Evolutionary conservation across 2,113 vertebrate species (phyloP).

Genomic region (Chaetorhynchus papuensis): DNA sequence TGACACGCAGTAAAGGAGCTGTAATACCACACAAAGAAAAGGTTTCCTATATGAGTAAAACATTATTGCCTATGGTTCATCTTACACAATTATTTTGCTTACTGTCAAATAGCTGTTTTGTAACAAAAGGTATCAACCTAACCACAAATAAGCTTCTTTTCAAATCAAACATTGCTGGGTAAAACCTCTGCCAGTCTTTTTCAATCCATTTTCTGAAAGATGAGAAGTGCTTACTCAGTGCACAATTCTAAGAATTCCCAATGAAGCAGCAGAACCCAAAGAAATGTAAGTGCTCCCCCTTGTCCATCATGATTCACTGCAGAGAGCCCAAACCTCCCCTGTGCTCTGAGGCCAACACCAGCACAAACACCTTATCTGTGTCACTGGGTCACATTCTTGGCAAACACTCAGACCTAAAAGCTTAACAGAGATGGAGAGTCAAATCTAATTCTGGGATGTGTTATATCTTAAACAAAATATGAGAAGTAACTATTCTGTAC

Average conservation of each 20-base stretch:
- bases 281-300: not conserved
- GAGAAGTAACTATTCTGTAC: constrained; percentile 12
- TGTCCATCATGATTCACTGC: not conserved
- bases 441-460: not conserved
- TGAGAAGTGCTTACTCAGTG: not conserved
- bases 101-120: not conserved
- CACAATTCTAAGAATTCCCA: not conserved
- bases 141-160: not conserved
- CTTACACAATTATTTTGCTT: not conserved
- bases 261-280: not conserved
- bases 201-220: not conserved
- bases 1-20: not conserved
- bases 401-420: not conserved
- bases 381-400: not conserved
- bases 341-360: not conserved
- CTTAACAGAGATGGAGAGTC: not conserved
- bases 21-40: not conserved
- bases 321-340: not conserved
- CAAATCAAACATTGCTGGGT: not conserved
- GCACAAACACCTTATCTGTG: not conserved
- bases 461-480: not conserved
- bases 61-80: not conserved
- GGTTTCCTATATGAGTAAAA: not conserved
- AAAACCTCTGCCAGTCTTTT: not conserved
- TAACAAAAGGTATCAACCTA: not conserved